These are phyloP conservation scores for Arnoldichthys spilopterus DNA, from an alignment of 2,797 vertebrate genomes.

Conservation along the genomic window DNA sequence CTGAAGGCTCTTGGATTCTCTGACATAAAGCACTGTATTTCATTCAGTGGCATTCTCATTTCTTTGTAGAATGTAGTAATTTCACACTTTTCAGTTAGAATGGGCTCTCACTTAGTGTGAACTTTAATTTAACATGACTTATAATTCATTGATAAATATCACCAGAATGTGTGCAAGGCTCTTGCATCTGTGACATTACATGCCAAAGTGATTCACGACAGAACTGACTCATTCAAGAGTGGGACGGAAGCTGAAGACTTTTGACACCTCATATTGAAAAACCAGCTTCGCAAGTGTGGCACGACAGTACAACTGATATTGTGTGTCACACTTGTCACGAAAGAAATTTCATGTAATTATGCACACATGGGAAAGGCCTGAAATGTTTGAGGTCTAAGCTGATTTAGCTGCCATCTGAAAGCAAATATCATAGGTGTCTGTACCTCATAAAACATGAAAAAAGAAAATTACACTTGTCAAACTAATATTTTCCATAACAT, in stretches of 20 bases:
- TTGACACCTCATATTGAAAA: constrained; percentile 29
- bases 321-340: constrained; percentile 19
- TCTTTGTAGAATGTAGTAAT: not conserved
- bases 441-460: not conserved
- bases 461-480: not conserved
- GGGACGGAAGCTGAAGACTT: constrained; percentile 1
- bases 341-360: constrained; percentile 1
- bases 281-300: constrained; percentile 18
- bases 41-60: too few relatives aligned
- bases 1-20: constrained; percentile 18
- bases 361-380: not conserved
- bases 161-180: constrained; percentile 22
- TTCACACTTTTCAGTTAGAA: constrained; percentile 27
- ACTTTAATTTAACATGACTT: constrained; percentile 33
- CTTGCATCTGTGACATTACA: constrained; percentile 20
- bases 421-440: not conserved
- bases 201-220: constrained; percentile 40
- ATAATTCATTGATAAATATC: constrained; percentile 42
- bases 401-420: not conserved
- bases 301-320: constrained; percentile 34
- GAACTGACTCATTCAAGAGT: constrained; percentile 36
- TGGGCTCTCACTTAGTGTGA: constrained; percentile 14
- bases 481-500: not conserved
- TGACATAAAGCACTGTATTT: constrained; percentile 7
- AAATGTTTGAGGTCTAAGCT: not conserved